Evolutionary conservation across 2,797 vertebrate genomes (phyloP).

Genomic region (Threskiornis aethiopicus): DNA sequence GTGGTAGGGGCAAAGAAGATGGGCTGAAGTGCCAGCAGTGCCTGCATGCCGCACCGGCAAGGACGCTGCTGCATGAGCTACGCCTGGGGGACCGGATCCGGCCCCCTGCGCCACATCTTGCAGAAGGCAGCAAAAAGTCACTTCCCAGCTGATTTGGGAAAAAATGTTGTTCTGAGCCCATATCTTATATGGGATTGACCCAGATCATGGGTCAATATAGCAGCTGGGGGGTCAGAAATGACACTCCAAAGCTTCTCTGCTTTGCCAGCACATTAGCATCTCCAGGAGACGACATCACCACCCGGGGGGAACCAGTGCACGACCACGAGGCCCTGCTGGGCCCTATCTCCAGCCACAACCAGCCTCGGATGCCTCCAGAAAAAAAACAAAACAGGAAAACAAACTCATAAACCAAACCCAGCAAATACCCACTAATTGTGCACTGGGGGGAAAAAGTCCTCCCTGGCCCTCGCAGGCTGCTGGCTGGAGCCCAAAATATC

Average conservation of each 20-base stretch:
- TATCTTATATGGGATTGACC: not conserved
- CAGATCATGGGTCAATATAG: not conserved
- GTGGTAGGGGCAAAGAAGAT: not conserved
- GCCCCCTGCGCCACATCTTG: rapidly evolving
- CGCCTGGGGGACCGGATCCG: rapidly evolving
- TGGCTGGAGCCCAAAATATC: not conserved
- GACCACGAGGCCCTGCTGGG: rapidly evolving
- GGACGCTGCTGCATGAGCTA: rapidly evolving
- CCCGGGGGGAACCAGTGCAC: rapidly evolving
- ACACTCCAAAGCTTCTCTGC: not conserved
- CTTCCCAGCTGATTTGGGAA: not conserved
- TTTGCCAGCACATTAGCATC: not conserved
- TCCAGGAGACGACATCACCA: not conserved
- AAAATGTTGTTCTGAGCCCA: not conserved
- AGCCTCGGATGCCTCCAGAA: not conserved
- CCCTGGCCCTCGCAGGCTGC: not conserved
- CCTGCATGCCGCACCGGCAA: rapidly evolving
- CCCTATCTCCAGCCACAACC: not conserved
- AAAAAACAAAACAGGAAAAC: not conserved
- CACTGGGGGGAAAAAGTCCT: not conserved
- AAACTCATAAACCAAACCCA: not conserved
- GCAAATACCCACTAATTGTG: not conserved
- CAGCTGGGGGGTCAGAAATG: not conserved
- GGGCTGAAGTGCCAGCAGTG: not conserved
- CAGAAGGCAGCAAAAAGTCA: not conserved